Percentiles rank a stretch among this genome's conserved stretches.
Conservation (phyloP, 2,113 vertebrate genomes). For the Phoxinus phoxinus region DNA sequence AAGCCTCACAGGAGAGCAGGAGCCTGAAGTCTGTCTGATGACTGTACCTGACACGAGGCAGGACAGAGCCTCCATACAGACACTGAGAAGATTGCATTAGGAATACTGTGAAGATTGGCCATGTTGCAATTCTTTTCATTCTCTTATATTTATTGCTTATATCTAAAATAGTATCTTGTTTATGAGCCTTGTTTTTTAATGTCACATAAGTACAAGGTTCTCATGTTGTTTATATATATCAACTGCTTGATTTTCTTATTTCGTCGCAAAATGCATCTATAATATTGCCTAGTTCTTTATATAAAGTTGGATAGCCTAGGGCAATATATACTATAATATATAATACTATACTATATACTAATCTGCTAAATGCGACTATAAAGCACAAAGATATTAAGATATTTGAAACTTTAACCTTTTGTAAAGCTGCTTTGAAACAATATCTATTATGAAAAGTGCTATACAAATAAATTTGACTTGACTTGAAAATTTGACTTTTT, state of each 20-base stretch:
- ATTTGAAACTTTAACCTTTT: neutral
- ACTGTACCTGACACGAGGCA: slow-evolving; percentile 12
- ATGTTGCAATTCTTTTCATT: neutral
- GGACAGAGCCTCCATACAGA: slow-evolving; percentile 20
- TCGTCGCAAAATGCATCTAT: neutral
- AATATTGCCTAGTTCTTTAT: neutral
- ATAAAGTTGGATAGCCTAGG: too few relatives aligned
- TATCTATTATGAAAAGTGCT: neutral
- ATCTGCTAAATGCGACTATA: neutral
- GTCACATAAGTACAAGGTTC: neutral
- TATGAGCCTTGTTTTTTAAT: neutral
- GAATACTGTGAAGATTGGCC: neutral
- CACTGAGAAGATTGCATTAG: neutral
- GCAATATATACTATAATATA: too few relatives aligned
- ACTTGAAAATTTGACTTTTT: neutral
- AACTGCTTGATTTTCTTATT: neutral
- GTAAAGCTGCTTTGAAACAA: neutral
- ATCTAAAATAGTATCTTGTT: neutral
- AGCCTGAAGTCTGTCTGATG: slow-evolving; percentile 53
- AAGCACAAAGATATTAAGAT: neutral
- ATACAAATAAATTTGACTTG: neutral
- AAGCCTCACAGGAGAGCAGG: slow-evolving; percentile 30
- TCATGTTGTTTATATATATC: neutral
- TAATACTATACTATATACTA: neutral
- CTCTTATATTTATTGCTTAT: neutral